These are phyloP conservation scores for Diuraphis noxia DNA, from an alignment of 1,140 invertebrate genomes.

Conservation along the genomic window DNA sequence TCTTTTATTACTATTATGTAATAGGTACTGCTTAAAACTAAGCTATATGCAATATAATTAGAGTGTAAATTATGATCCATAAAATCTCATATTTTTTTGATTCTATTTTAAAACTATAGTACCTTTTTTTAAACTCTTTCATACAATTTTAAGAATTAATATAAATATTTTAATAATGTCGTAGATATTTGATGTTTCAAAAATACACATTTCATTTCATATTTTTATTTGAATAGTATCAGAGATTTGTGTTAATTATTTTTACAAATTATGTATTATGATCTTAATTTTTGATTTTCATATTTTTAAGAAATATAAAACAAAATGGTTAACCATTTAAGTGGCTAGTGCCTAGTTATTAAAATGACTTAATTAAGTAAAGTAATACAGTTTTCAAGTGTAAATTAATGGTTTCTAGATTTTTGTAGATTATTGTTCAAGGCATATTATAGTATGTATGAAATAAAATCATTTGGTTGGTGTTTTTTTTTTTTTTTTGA, in stretches of 20 bases:
- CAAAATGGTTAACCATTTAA: background rate
- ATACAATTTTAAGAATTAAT: background rate
- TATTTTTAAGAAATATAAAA: background rate
- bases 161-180: background rate
- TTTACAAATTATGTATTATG: background rate
- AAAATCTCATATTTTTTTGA: background rate
- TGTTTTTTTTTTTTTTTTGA: too few species aligned
- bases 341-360: background rate
- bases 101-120: background rate
- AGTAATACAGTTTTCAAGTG: background rate
- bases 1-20: background rate
- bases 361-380: background rate
- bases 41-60: background rate
- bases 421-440: background rate
- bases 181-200: background rate
- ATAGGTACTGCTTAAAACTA: background rate
- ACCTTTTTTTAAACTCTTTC: background rate
- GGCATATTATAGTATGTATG: background rate
- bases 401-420: background rate
- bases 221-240: background rate
- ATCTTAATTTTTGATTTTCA: background rate
- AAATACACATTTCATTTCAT: background rate
- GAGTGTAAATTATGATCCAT: background rate
- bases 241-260: background rate
- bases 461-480: background rate